A percentile compares a stretch with the other conserved stretches of the same genome.
These are phyloP conservation scores for Anabas testudineus DNA, from an alignment of 2,797 vertebrate genomes.

Conservation along the genomic window DNA sequence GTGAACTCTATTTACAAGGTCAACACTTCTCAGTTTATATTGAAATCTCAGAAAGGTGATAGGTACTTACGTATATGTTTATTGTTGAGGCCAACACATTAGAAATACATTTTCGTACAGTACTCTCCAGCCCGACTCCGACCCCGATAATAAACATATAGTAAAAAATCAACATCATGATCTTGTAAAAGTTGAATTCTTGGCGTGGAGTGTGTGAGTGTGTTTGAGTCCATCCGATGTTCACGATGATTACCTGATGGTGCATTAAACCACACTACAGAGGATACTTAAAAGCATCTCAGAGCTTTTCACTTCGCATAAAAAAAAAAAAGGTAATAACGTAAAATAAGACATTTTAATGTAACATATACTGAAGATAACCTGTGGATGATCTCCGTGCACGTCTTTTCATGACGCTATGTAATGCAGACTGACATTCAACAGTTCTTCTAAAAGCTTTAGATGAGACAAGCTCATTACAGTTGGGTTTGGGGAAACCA, in stretches of 20 bases:
- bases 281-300: neutral
- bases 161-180: too few relatives aligned
- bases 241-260: neutral
- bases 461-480: constrained; percentile 27
- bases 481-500: constrained; percentile 13
- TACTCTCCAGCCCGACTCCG: too few relatives aligned
- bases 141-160: too few relatives aligned
- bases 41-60: too few relatives aligned
- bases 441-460: neutral
- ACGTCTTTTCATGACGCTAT: neutral
- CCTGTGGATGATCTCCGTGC: neutral
- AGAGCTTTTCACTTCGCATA: neutral
- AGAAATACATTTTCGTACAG: too few relatives aligned
- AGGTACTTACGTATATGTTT: too few relatives aligned
- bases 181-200: too few relatives aligned
- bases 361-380: neutral
- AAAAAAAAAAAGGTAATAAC: neutral
- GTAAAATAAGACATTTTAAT: neutral
- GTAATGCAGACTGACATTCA: neutral
- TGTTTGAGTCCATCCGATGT: neutral
- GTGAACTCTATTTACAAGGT: too few relatives aligned
- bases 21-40: too few relatives aligned
- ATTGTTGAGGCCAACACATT: too few relatives aligned
- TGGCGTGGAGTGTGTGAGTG: too few relatives aligned
- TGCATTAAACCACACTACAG: constrained; percentile 5